phyloP scores from a whole-genome alignment of 2,113 vertebrate species.

The Brachypodius melanocephalos region DNA sequence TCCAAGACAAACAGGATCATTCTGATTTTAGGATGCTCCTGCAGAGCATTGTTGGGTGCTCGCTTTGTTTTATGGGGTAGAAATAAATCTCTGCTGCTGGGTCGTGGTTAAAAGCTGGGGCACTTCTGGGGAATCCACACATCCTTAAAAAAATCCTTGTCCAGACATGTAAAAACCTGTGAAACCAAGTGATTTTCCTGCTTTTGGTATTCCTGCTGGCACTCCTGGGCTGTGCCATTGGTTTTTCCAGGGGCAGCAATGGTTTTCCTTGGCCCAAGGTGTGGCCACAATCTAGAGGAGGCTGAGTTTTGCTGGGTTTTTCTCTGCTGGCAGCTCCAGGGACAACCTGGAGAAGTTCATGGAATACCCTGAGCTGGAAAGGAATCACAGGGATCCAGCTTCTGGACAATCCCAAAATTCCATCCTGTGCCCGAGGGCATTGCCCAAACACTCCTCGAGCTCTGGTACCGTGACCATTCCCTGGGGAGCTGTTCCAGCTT shows the following conservation, averaged over 20 bases:
- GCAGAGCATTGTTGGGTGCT: constrained; percentile 26
- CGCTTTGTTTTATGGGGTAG: constrained; percentile 14
- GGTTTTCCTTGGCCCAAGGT: not conserved
- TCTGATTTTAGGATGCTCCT: constrained; percentile 43
- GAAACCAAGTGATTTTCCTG: not conserved
- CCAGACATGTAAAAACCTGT: not conserved
- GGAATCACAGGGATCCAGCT: not conserved
- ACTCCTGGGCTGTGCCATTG: not conserved
- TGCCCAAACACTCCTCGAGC: not conserved
- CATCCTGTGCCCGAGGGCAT: not conserved
- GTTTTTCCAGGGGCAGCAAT: not conserved
- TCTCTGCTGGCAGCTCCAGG: not conserved
- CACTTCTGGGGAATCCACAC: not conserved
- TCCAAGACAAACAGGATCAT: constrained; percentile 62
- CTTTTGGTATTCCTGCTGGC: not conserved
- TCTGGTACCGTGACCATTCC: not conserved
- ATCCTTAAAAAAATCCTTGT: not conserved
- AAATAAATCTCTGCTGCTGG: constrained; percentile 7
- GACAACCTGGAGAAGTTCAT: not conserved
- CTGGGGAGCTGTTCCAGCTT: not conserved
- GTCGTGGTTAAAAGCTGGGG: not conserved
- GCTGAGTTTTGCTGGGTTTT: not conserved
- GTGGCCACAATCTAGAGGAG: not conserved
- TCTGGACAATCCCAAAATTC: not conserved
- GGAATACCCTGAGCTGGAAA: not conserved